Conservation (phyloP, 2,797 vertebrate species). For the Austrolebias charrua region DNA sequence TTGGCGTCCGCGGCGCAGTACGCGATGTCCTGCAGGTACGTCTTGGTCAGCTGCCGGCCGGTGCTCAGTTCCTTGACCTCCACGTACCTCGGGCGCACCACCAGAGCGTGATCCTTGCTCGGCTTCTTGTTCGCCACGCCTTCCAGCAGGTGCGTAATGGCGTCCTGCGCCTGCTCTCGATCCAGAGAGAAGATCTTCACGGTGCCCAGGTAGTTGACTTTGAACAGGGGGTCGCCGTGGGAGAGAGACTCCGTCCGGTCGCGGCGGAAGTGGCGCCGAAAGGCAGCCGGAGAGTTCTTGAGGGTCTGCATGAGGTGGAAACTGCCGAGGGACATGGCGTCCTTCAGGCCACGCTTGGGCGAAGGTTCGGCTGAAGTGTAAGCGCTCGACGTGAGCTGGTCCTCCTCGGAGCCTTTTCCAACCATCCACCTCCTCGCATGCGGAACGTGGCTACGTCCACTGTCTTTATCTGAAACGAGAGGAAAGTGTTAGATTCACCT, state of each 20-base stretch:
- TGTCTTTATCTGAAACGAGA: slow-evolving; percentile 60
- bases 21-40: slow-evolving; percentile 84
- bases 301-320: slow-evolving; percentile 84
- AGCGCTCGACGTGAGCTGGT: slow-evolving; percentile 14
- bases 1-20: slow-evolving; percentile 79
- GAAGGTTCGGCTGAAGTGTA: background rate
- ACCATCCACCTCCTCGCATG: slow-evolving; percentile 52
- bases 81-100: slow-evolving; percentile 81
- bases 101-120: slow-evolving; percentile 81
- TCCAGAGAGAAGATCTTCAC: slow-evolving; percentile 85
- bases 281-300: slow-evolving; percentile 80
- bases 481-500: background rate
- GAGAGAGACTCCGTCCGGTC: slow-evolving; percentile 81
- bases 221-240: slow-evolving; percentile 84
- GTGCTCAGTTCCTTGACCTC: slow-evolving; percentile 86
- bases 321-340: slow-evolving; percentile 73
- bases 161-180: slow-evolving; percentile 80
- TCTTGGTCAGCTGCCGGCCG: slow-evolving; percentile 84
- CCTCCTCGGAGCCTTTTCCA: slow-evolving; percentile 39
- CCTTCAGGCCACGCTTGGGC: slow-evolving; percentile 30
- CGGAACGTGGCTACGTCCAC: slow-evolving; percentile 54
- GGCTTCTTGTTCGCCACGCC: slow-evolving; percentile 68
- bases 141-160: slow-evolving; percentile 74
- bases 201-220: slow-evolving; percentile 83
- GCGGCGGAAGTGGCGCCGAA: slow-evolving; percentile 78